phyloP scores from a whole-genome alignment of 2,113 vertebrate species.

The Amblyopsis rosae region DNA sequence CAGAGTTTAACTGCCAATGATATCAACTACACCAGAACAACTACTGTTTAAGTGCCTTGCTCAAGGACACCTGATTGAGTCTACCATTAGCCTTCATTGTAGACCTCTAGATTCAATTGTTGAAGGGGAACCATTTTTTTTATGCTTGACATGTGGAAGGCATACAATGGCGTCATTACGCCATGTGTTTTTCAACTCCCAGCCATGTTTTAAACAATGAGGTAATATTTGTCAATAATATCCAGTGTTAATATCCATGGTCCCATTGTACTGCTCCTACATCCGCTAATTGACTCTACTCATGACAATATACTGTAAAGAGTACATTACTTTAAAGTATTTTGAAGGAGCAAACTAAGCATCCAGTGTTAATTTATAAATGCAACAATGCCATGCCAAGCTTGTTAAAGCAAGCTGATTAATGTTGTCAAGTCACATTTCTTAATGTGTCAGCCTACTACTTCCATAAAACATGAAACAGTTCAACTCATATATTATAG shows the following conservation, averaged over 20 bases:
- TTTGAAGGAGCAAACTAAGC: slow-evolving; percentile 12
- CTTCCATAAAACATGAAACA: not conserved
- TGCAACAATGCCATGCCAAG: slow-evolving; percentile 41
- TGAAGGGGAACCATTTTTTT: too few species aligned
- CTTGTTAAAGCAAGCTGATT: slow-evolving; percentile 12
- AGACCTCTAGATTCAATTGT: too few species aligned
- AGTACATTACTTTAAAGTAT: too few species aligned
- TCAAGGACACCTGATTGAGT: not conserved
- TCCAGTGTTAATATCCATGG: not conserved
- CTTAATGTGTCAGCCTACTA: slow-evolving; percentile 35
- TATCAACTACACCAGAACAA: too few species aligned
- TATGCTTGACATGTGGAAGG: too few species aligned
- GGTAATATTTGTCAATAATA: slow-evolving; percentile 7
- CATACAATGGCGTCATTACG: too few species aligned
- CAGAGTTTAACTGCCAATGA: too few species aligned
- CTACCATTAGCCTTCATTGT: not conserved
- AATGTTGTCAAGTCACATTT: slow-evolving; percentile 28
- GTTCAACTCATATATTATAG: too few species aligned
- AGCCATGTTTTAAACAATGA: slow-evolving; percentile 10
- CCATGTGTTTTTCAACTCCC: not conserved
- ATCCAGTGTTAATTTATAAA: slow-evolving; percentile 49
- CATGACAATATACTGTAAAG: slow-evolving; percentile 1
- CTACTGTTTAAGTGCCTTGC: not conserved
- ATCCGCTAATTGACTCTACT: slow-evolving; percentile 10
- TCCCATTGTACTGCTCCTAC: slow-evolving; percentile 12